Evolutionary conservation across 2,797 vertebrate species (phyloP).

Genomic region (Aplochiton taeniatus): DNA sequence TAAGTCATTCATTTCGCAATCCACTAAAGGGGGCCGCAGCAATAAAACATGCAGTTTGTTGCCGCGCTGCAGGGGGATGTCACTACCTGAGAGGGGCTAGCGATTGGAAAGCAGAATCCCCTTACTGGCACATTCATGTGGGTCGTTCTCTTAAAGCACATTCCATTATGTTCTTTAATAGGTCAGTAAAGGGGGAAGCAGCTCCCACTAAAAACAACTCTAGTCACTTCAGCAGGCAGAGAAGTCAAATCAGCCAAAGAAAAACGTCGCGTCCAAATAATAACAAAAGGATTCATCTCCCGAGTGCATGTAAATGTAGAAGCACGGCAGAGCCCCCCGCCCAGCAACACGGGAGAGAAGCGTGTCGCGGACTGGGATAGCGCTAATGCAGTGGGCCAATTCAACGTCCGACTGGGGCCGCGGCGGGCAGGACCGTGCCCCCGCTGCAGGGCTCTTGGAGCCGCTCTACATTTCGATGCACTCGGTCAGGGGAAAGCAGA

Average conservation of each 20-base stretch:
- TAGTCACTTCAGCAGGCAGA: slow-evolving; percentile 65
- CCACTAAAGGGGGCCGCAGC: slow-evolving; percentile 51
- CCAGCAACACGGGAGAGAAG: not conserved
- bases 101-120: slow-evolving; percentile 72
- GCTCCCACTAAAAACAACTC: slow-evolving; percentile 61
- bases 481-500: slow-evolving; percentile 71
- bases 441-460: slow-evolving; percentile 41
- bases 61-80: slow-evolving; percentile 55
- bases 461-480: slow-evolving; percentile 72
- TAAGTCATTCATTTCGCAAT: slow-evolving; percentile 80
- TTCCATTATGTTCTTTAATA: slow-evolving; percentile 72
- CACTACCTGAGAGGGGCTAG: slow-evolving; percentile 62
- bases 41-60: slow-evolving; percentile 81
- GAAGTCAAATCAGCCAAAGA: slow-evolving; percentile 24
- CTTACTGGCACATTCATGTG: slow-evolving; percentile 82
- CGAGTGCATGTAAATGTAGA: slow-evolving; percentile 74
- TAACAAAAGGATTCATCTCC: slow-evolving; percentile 71
- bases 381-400: slow-evolving; percentile 9
- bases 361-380: not conserved
- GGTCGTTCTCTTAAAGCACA: slow-evolving; percentile 72
- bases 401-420: slow-evolving; percentile 15
- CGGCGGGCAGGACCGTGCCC: slow-evolving; percentile 16
- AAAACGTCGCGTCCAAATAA: slow-evolving; percentile 71
- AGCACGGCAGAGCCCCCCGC: slow-evolving; percentile 40
- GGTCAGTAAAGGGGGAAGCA: slow-evolving; percentile 53